Percentiles rank a stretch among this genome's conserved stretches.
Conservation (phyloP, 2,113 vertebrate genomes). For the Tragulus kanchil region DNA sequence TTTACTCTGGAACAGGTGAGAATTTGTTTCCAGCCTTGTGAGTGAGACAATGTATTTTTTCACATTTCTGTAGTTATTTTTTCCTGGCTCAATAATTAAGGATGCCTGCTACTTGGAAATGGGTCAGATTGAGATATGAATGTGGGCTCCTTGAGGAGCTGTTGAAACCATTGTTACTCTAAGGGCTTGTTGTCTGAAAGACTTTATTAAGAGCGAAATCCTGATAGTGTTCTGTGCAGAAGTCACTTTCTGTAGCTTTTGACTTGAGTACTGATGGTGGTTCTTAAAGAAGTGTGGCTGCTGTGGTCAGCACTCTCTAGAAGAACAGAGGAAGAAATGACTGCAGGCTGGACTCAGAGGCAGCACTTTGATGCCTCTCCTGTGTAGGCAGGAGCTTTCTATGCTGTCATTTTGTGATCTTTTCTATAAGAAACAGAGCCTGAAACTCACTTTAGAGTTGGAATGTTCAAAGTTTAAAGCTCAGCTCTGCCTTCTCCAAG, state of each 20-base stretch:
- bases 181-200: not conserved
- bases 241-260: not conserved
- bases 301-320: not conserved
- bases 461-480: slow-evolving; percentile 43
- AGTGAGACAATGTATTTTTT: not conserved
- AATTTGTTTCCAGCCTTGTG: not conserved
- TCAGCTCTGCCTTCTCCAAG: accelerated
- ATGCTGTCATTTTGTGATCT: slow-evolving; percentile 7
- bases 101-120: not conserved
- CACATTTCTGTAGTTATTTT: not conserved
- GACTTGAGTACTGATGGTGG: not conserved
- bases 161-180: not conserved
- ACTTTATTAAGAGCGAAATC: not conserved
- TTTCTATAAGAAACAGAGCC: not conserved
- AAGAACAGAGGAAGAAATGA: not conserved
- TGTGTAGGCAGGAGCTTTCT: not conserved
- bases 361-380: not conserved
- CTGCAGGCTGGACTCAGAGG: not conserved
- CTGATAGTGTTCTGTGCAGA: not conserved
- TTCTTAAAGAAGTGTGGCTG: not conserved
- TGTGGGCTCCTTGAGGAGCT: not conserved
- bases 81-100: not conserved
- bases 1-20: not conserved
- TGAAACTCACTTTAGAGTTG: not conserved
- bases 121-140: not conserved